phyloP scores from a whole-genome alignment of 1,140 invertebrate species.

The Drosophila repleta region DNA sequence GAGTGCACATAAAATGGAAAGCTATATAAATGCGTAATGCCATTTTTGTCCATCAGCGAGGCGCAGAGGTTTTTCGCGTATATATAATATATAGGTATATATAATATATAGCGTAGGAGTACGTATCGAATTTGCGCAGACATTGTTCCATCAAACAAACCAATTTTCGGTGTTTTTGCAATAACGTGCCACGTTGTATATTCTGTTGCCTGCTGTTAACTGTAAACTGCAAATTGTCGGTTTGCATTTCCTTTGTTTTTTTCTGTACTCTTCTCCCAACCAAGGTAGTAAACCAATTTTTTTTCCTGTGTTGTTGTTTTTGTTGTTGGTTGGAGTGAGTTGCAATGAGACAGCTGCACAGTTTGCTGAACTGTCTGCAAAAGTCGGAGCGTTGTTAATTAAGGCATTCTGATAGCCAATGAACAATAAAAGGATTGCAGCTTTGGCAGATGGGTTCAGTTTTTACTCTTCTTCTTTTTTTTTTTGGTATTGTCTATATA shows the following conservation, averaged over 20 bases:
- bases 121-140: constrained; percentile 55
- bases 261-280: not conserved
- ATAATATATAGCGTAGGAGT: constrained; percentile 1
- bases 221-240: constrained; percentile 72
- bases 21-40: constrained; percentile 43
- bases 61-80: not conserved
- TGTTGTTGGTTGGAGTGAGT: constrained; percentile 15
- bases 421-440: constrained; percentile 67
- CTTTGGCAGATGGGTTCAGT: constrained; percentile 40
- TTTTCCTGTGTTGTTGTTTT: not conserved
- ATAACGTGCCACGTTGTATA: constrained; percentile 61
- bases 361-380: constrained; percentile 49
- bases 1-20: constrained; percentile 4
- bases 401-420: constrained; percentile 74
- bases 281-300: constrained; percentile 33
- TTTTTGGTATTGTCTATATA: not conserved
- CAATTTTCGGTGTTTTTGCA: constrained; percentile 77
- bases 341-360: constrained; percentile 40
- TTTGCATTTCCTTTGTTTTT: constrained; percentile 50
- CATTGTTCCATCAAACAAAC: constrained; percentile 77
- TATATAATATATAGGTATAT: not conserved
- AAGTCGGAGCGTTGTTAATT: constrained; percentile 74
- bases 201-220: constrained; percentile 49
- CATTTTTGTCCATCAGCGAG: constrained; percentile 20
- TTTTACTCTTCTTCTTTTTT: constrained; percentile 5